Conservation (phyloP, 1,140 invertebrate genomes). For the Heliothis virescens region DNA sequence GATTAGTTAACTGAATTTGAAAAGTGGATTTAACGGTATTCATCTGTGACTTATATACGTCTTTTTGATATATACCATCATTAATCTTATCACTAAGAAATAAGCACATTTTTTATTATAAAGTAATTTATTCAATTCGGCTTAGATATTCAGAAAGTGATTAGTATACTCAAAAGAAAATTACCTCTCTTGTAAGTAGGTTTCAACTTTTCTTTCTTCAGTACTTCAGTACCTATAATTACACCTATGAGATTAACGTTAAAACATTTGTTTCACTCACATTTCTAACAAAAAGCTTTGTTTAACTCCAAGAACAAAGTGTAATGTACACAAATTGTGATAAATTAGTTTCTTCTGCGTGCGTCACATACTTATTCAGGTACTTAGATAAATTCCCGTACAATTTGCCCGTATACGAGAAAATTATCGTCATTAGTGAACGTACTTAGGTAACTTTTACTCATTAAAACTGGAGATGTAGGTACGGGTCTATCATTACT, state of each 20-base stretch:
- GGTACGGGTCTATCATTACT: too few species aligned
- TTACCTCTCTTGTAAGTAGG: too few species aligned
- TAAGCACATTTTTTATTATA: too few species aligned
- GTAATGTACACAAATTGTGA: constrained; percentile 13
- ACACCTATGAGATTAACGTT: background rate
- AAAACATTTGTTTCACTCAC: constrained; percentile 10
- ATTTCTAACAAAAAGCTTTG: background rate
- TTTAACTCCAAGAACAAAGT: background rate
- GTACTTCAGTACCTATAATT: background rate
- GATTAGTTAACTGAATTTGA: too few species aligned
- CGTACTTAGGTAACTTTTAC: background rate
- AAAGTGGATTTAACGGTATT: too few species aligned
- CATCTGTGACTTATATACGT: too few species aligned
- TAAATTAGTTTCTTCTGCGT: constrained; percentile 11
- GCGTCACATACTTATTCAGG: background rate
- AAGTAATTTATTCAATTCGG: too few species aligned
- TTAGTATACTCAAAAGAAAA: too few species aligned
- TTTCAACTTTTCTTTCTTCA: too few species aligned
- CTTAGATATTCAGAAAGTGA: too few species aligned
- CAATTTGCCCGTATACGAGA: background rate
- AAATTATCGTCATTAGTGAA: constrained; percentile 9
- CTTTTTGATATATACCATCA: too few species aligned
- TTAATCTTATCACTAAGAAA: too few species aligned
- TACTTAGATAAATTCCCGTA: background rate
- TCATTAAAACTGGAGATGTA: background rate